Evolutionary conservation across 2,797 vertebrate species (phyloP).

Genomic region (Mormyrus proboscirostris): DNA sequence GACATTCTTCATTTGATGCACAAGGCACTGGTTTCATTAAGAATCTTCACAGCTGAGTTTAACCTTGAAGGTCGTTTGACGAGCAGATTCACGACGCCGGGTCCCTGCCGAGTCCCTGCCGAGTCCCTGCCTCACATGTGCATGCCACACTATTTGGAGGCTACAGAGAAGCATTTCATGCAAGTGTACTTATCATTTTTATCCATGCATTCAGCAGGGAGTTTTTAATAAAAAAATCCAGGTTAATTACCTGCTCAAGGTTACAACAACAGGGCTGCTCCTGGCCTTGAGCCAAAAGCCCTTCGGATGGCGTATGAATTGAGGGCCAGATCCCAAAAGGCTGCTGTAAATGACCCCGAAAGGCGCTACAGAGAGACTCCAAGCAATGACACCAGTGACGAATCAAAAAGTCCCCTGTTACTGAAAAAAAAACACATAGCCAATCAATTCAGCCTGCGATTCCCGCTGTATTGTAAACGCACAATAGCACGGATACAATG

Average conservation of each 20-base stretch:
- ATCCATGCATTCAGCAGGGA: neutral
- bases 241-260: slow-evolving; percentile 8
- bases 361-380: neutral
- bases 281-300: neutral
- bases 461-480: neutral
- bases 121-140: neutral
- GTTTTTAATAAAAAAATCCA: slow-evolving; percentile 3
- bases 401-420: neutral
- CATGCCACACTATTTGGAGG: neutral
- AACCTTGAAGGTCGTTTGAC: neutral
- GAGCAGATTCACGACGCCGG: neutral
- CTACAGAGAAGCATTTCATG: neutral
- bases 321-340: neutral
- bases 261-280: neutral
- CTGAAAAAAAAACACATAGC: neutral
- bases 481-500: neutral
- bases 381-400: neutral
- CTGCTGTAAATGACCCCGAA: neutral
- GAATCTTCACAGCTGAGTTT: neutral
- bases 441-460: neutral
- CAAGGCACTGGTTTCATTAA: neutral
- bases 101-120: neutral
- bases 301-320: neutral
- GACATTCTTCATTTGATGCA: neutral
- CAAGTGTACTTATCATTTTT: neutral